Percentiles rank a stretch among this genome's conserved stretches.
Conservation (phyloP, 2,113 vertebrate species). For the Elephantulus edwardii region DNA sequence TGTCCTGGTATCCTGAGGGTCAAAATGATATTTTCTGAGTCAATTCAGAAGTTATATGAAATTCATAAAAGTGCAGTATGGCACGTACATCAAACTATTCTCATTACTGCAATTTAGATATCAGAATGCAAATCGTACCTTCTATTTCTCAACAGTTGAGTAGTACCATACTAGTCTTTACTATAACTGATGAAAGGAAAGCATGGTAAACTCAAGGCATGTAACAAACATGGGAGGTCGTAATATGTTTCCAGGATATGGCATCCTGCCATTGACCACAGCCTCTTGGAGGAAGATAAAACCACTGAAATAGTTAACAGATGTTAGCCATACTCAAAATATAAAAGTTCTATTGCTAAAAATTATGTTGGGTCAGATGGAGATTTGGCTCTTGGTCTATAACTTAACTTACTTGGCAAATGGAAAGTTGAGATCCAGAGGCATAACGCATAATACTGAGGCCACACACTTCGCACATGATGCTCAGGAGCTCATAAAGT, state of each 20-base stretch:
- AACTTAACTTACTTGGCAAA: constrained; percentile 80
- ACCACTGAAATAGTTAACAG: constrained; percentile 83
- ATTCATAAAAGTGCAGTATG: constrained; percentile 26
- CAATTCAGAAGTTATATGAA: constrained; percentile 26
- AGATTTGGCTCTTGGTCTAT: constrained; percentile 72
- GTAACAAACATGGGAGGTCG: constrained; percentile 79
- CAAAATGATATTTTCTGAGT: background rate
- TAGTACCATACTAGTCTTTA: constrained; percentile 45
- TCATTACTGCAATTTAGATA: background rate
- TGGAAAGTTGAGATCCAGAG: constrained; percentile 69
- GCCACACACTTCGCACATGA: constrained; percentile 77
- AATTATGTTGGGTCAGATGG: constrained; percentile 75
- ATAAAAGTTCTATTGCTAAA: constrained; percentile 76
- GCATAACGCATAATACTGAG: constrained; percentile 65
- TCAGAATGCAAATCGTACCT: background rate
- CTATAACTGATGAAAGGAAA: constrained; percentile 63
- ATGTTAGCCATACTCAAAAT: constrained; percentile 79
- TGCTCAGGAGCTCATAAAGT: constrained; percentile 70
- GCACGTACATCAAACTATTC: constrained; percentile 4
- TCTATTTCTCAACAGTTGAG: constrained; percentile 59
- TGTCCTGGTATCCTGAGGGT: constrained; percentile 1
- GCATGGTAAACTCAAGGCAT: constrained; percentile 73
- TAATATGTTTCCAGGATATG: constrained; percentile 74
- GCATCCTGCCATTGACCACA: constrained; percentile 80
- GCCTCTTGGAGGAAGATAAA: constrained; percentile 84